Percentiles rank a stretch among this genome's conserved stretches.
These are phyloP conservation scores for Salticus scenicus DNA, from an alignment of 2,888 invertebrate species.

Conservation along the genomic window DNA sequence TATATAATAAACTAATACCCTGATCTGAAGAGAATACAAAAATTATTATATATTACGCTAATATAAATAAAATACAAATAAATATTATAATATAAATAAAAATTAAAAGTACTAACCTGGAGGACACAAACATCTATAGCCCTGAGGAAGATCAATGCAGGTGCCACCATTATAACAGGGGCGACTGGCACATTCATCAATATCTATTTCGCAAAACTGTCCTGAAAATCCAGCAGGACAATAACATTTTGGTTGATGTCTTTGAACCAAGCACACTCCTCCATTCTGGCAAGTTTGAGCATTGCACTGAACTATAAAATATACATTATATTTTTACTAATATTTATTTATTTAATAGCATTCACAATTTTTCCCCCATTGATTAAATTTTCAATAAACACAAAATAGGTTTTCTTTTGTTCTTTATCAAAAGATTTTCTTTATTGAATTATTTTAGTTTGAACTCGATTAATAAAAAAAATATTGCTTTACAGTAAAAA, in stretches of 20 bases:
- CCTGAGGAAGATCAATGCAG: slow-evolving; percentile 93
- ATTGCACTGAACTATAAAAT: slow-evolving; percentile 83
- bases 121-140: slow-evolving; percentile 91
- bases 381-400: not conserved
- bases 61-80: too few relatives aligned
- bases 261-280: slow-evolving; percentile 90
- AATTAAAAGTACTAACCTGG: slow-evolving; percentile 77
- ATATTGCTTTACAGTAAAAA: too few relatives aligned
- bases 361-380: not conserved
- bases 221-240: slow-evolving; percentile 97
- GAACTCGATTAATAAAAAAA: too few relatives aligned
- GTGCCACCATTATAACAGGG: slow-evolving; percentile 95
- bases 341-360: not conserved
- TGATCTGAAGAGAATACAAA: too few relatives aligned
- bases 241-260: slow-evolving; percentile 91
- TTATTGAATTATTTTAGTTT: too few relatives aligned
- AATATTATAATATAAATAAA: not conserved
- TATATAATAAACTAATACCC: too few relatives aligned
- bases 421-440: too few relatives aligned
- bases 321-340: too few relatives aligned
- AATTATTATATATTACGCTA: too few relatives aligned
- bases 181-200: slow-evolving; percentile 94
- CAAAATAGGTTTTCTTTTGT: too few relatives aligned
- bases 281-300: slow-evolving; percentile 93
- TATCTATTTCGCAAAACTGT: slow-evolving; percentile 93